A percentile compares a stretch with the other conserved stretches of the same genome.
phyloP scores from a whole-genome alignment of 2,113 vertebrate genomes.

The Hirundichthys speculiger region DNA sequence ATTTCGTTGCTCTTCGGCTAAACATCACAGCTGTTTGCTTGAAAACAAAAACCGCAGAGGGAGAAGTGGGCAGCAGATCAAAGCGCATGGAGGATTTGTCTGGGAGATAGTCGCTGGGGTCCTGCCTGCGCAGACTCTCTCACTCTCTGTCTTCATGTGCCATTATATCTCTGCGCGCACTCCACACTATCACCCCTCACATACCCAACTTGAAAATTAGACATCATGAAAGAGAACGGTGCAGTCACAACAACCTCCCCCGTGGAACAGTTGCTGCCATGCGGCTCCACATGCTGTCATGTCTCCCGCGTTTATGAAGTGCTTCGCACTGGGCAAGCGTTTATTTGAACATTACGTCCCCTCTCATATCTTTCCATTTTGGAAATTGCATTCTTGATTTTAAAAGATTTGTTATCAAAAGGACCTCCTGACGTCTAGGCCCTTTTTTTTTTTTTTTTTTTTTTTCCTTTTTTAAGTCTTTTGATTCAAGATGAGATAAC shows the following conservation, averaged over 20 bases:
- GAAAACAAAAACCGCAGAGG: conserved; percentile 57
- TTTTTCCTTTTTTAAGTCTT: not conserved
- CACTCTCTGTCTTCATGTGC: conserved; percentile 8
- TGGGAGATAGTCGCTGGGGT: conserved; percentile 61
- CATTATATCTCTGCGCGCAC: conserved; percentile 29
- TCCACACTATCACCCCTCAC: conserved; percentile 59
- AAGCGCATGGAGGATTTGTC: conserved; percentile 65
- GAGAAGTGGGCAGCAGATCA: conserved; percentile 70
- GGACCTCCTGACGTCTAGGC: not conserved
- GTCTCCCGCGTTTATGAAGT: conserved; percentile 14
- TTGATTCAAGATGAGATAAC: not conserved
- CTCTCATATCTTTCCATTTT: conserved; percentile 21
- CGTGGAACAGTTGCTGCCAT: conserved; percentile 64
- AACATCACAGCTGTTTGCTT: conserved; percentile 66
- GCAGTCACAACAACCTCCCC: conserved; percentile 69
- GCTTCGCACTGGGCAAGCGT: conserved; percentile 23
- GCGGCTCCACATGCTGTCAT: conserved; percentile 11
- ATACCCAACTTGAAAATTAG: conserved; percentile 84
- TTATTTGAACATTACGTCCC: conserved; percentile 22
- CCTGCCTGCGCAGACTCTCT: conserved; percentile 42
- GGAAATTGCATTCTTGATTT: conserved; percentile 12
- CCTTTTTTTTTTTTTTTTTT: not conserved
- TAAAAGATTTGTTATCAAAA: conserved; percentile 28
- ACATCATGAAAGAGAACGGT: conserved; percentile 76
- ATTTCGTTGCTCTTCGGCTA: conserved; percentile 46